phyloP scores from a whole-genome alignment of 35 echinoderm and acorn worm genomes.

The Holothuria glaberrima region DNA sequence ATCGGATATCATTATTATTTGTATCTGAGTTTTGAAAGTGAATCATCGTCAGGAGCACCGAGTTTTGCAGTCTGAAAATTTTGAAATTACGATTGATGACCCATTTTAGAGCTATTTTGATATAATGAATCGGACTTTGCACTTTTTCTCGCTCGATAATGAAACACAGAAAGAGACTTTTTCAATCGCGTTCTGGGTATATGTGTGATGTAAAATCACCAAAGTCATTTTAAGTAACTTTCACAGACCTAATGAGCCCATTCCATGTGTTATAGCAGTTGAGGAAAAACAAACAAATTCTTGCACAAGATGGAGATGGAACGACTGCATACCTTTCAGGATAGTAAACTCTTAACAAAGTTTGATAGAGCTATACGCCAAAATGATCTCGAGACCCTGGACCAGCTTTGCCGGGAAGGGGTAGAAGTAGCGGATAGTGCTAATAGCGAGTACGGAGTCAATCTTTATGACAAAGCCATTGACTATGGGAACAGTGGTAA shows the following conservation, averaged over 20 bases:
- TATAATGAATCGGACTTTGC: too few species aligned
- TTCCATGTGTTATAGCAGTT: too few species aligned
- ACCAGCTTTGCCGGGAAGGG: neutral
- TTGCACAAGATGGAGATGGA: conserved; percentile 1
- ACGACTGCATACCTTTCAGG: neutral
- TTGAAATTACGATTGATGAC: too few species aligned
- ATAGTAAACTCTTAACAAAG: neutral
- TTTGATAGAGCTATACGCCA: neutral
- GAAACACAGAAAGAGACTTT: too few species aligned
- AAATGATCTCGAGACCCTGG: neutral
- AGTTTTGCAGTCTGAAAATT: too few species aligned
- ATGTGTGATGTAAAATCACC: too few species aligned
- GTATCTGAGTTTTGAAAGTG: too few species aligned
- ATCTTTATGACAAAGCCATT: conserved; percentile 30
- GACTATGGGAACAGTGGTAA: neutral
- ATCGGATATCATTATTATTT: too few species aligned
- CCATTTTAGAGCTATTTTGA: too few species aligned
- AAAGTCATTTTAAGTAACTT: too few species aligned
- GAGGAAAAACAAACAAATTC: neutral
- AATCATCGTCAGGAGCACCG: too few species aligned
- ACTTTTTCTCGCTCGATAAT: too few species aligned
- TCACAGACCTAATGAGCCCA: neutral
- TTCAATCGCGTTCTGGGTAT: neutral
- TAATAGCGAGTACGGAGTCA: neutral
- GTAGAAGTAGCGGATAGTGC: conserved; percentile 29